These are phyloP conservation scores for Meloidogyne hapla DNA, from an alignment of 1,140 invertebrate species.

Conservation along the genomic window DNA sequence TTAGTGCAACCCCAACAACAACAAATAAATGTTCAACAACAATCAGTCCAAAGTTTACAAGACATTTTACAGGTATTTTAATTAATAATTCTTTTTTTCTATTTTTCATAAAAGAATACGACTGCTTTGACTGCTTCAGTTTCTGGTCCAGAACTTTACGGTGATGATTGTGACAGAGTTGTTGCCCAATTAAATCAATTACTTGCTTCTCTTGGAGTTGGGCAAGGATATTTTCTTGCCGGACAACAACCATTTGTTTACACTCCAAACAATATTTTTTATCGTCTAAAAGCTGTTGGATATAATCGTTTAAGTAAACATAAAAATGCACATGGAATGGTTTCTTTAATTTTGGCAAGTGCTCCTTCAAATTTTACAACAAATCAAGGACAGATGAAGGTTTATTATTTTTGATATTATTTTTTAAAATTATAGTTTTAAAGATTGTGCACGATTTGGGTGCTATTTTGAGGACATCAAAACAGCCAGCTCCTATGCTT, in stretches of 20 bases:
- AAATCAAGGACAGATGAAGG: slow-evolving; percentile 31
- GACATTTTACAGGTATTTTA: background rate
- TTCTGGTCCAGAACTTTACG: slow-evolving; percentile 41
- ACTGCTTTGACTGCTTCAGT: slow-evolving; percentile 31
- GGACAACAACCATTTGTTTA: slow-evolving; percentile 20
- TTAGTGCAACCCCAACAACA: no score
- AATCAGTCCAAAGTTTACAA: no score
- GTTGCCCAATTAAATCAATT: slow-evolving; percentile 39
- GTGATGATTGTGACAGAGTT: slow-evolving; percentile 38
- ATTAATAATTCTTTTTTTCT: background rate
- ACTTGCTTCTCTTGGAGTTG: slow-evolving; percentile 37
- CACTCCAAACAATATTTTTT: slow-evolving; percentile 35
- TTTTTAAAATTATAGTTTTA: slow-evolving; percentile 23
- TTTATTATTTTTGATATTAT: background rate
- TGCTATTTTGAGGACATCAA: slow-evolving; percentile 21
- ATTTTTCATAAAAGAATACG: slow-evolving; percentile 12
- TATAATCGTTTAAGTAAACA: slow-evolving; percentile 42
- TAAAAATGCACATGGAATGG: slow-evolving; percentile 42
- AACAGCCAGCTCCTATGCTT: background rate
- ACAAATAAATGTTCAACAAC: no score
- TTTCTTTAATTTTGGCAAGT: slow-evolving; percentile 34
- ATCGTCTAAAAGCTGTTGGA: slow-evolving; percentile 42
- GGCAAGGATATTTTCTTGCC: slow-evolving; percentile 30
- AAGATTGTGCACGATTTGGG: slow-evolving; percentile 32
- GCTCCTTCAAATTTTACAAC: slow-evolving; percentile 26